These are phyloP conservation scores for Dryobota labecula DNA, from an alignment of 2,888 invertebrate species.

Conservation along the genomic window DNA sequence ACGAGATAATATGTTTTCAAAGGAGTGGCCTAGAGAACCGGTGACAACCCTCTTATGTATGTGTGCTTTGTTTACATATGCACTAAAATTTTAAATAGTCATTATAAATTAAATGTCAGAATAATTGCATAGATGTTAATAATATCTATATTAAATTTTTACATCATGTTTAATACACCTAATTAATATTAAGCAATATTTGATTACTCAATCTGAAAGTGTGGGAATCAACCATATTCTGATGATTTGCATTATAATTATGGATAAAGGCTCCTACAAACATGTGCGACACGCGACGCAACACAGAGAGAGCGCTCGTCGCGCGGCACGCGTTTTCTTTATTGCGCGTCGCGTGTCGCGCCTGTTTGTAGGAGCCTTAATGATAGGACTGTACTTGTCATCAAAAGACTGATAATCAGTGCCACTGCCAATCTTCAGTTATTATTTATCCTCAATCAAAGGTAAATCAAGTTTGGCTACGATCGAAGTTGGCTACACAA, in stretches of 20 bases:
- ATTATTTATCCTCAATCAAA: slow-evolving; percentile 10
- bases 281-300: too few species aligned
- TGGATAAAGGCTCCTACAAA: too few species aligned
- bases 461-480: not conserved
- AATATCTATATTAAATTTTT: not conserved
- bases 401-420: slow-evolving; percentile 14
- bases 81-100: not conserved
- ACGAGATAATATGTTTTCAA: too few species aligned
- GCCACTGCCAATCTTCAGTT: not conserved
- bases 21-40: too few species aligned
- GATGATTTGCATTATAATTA: not conserved
- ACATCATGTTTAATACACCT: not conserved
- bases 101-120: not conserved
- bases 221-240: slow-evolving; percentile 15
- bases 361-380: too few species aligned
- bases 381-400: slow-evolving; percentile 7
- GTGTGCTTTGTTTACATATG: not conserved
- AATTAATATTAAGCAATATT: not conserved
- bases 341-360: too few species aligned
- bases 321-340: too few species aligned
- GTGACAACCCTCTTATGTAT: too few species aligned
- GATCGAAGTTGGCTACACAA: not conserved
- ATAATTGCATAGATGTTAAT: not conserved
- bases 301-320: too few species aligned
- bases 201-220: slow-evolving; percentile 9